Base-by-base conservation (phyloP, 2,888 invertebrate species). In the Priocnemis perturbator region DNA sequence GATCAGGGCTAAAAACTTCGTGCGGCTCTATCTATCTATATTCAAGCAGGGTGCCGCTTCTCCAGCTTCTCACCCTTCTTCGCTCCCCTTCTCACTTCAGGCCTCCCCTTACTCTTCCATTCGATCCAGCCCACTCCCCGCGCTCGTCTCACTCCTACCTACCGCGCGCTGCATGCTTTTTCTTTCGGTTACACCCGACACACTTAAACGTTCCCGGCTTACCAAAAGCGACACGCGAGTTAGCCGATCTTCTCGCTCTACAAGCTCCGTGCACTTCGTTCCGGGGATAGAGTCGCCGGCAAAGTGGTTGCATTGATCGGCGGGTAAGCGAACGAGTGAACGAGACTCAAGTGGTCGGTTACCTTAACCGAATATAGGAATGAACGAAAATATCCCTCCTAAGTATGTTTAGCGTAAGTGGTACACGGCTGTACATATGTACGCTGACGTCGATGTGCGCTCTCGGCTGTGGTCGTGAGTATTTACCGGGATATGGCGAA, bases 1-100 rank as follows among this genome's bases (percentile, higher is more conserved):
- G 23, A 61, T 50, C 30, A 63, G 58, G 63, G 67, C 64, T 72
- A 75, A 76, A 76, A 76, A 76, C 59, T 76, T 75, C 30, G 44
- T 50, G 23, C 45, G 61, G 66, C 69, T 73, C 67, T 65, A 67
- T 67, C 69, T 64, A 60, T 67, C 67, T 58, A 37, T 59, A 50
- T 60, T 56, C 53, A 45, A 53, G 60, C 59, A 30, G 53, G 48
- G 47, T 47, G 17, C 47, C 47, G 47, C 50, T 19, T 17, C 50
- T 50, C 37, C 57, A 50, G 55, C 37, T 67, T 63, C 71, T 23
- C 37, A 19, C 23, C 14, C 23, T 15, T 26, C 30, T 26, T 44
- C 26, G 20, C 52, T 11, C 11, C 7, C 37, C 17, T 19, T 47
- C 5, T 45, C 30, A 45, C 20, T 21, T 9, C 11, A 23, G 37